These are phyloP conservation scores for Nemotelus pantherinus DNA, from an alignment of 2,888 invertebrate species.

Conservation along the genomic window DNA sequence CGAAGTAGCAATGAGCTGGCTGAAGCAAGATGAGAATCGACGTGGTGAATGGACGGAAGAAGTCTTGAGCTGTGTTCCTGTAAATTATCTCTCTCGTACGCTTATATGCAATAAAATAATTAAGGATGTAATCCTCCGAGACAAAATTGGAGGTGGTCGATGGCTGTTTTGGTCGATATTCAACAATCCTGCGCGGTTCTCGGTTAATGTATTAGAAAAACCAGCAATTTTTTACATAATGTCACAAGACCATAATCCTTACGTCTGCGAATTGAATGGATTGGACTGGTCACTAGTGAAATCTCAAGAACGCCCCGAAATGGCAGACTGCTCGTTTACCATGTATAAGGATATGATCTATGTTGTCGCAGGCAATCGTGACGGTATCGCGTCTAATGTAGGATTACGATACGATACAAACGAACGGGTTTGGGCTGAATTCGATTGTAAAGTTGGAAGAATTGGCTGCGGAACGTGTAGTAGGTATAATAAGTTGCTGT, in stretches of 20 bases:
- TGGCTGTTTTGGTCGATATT: neutral
- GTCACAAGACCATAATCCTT: neutral
- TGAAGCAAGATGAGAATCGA: slow-evolving; percentile 5
- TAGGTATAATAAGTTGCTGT: neutral
- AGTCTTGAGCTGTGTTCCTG: neutral
- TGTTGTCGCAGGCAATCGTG: neutral
- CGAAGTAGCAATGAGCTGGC: slow-evolving; percentile 20
- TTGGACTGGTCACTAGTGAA: neutral
- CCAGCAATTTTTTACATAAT: neutral
- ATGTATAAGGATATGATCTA: slow-evolving; percentile 26
- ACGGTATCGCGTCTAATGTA: neutral
- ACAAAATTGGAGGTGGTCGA: neutral
- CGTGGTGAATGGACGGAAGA: neutral
- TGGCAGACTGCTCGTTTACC: neutral
- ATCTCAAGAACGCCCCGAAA: neutral
- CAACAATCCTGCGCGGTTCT: neutral
- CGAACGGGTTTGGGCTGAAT: slow-evolving; percentile 2
- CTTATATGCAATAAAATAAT: slow-evolving; percentile 3
- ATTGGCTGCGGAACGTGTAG: slow-evolving; percentile 1
- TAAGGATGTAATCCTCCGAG: neutral
- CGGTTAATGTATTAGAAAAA: slow-evolving; percentile 9
- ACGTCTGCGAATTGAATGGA: slow-evolving; percentile 4
- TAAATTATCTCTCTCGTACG: neutral
- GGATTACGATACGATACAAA: slow-evolving; percentile 13
- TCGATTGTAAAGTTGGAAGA: neutral